Percentiles rank a stretch among this genome's conserved stretches.
Conservation (phyloP, 2,797 vertebrate species). For the Fistularia tabacaria region DNA sequence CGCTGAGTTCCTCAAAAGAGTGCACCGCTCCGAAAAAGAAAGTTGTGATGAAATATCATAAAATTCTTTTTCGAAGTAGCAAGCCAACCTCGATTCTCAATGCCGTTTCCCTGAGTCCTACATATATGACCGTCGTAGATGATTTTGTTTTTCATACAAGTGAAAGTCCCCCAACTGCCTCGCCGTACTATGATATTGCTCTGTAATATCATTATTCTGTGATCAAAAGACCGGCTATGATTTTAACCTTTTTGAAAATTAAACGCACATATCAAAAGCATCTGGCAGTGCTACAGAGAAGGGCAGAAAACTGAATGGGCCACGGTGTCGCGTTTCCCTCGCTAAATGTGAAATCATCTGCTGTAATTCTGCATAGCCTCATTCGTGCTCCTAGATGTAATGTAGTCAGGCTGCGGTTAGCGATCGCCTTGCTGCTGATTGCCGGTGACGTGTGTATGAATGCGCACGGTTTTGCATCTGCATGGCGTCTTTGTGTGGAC, state of each 20-base stretch:
- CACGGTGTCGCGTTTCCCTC: conserved; percentile 58
- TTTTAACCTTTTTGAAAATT: conserved; percentile 57
- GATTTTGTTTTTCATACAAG: conserved; percentile 16
- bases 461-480: conserved; percentile 36
- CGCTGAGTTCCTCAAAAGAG: conserved; percentile 7
- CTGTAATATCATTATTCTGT: conserved; percentile 29
- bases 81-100: conserved; percentile 5
- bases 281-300: conserved; percentile 47
- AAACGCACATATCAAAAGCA: conserved; percentile 66
- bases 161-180: conserved; percentile 43
- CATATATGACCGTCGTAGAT: conserved; percentile 15
- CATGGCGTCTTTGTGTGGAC: conserved; percentile 36
- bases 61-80: conserved; percentile 1
- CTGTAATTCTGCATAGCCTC: conserved; percentile 46
- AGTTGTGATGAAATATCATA: not conserved
- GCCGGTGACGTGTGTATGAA: conserved; percentile 37
- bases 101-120: conserved; percentile 43
- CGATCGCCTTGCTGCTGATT: conserved; percentile 54
- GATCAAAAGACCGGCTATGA: conserved; percentile 61
- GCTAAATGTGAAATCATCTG: conserved; percentile 58
- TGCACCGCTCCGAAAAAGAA: not conserved
- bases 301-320: conserved; percentile 40
- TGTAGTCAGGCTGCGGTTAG: conserved; percentile 51
- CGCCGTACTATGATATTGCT: conserved; percentile 42
- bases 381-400: conserved; percentile 43